A percentile compares a stretch with the other conserved stretches of the same genome.
Conservation (phyloP, 2,888 invertebrate species). For the Ethmia dodecea region DNA sequence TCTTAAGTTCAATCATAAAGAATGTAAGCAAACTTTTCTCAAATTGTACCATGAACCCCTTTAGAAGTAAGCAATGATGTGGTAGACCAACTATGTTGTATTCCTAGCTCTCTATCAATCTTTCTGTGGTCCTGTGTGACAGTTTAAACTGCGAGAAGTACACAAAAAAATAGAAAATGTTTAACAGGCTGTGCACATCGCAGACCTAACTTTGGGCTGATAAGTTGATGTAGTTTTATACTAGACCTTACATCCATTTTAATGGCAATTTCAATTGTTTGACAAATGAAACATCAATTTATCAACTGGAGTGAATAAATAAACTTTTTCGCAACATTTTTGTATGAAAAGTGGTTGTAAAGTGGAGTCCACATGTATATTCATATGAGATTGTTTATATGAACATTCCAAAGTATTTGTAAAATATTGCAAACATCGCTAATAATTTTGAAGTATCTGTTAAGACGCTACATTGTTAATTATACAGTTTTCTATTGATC, state of each 20-base stretch:
- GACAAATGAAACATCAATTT: constrained; percentile 21
- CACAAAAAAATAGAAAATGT: constrained; percentile 68
- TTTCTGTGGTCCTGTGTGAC: constrained; percentile 13
- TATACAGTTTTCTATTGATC: constrained; percentile 79
- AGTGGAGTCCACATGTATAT: constrained; percentile 38
- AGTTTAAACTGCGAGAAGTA: constrained; percentile 41
- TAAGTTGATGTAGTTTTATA: constrained; percentile 41
- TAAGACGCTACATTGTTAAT: constrained; percentile 77
- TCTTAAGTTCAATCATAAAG: too few relatives aligned
- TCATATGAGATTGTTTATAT: constrained; percentile 71
- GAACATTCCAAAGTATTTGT: constrained; percentile 78
- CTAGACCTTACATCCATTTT: constrained; percentile 27
- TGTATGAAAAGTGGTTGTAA: constrained; percentile 13
- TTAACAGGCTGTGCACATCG: constrained; percentile 42
- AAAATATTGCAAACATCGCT: constrained; percentile 75
- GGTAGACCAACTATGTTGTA: too few relatives aligned
- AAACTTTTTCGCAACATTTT: constrained; percentile 6
- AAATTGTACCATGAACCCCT: too few relatives aligned
- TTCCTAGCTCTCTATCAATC: constrained; percentile 14
- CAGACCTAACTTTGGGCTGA: constrained; percentile 23
- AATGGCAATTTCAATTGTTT: constrained; percentile 26
- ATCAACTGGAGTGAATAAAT: constrained; percentile 14
- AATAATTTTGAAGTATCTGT: constrained; percentile 76
- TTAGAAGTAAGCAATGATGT: too few relatives aligned
- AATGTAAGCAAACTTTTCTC: too few relatives aligned